A percentile compares a stretch with the other conserved stretches of the same genome.
phyloP scores from a whole-genome alignment of 2,113 vertebrate genomes.

The Cololabis saira region DNA sequence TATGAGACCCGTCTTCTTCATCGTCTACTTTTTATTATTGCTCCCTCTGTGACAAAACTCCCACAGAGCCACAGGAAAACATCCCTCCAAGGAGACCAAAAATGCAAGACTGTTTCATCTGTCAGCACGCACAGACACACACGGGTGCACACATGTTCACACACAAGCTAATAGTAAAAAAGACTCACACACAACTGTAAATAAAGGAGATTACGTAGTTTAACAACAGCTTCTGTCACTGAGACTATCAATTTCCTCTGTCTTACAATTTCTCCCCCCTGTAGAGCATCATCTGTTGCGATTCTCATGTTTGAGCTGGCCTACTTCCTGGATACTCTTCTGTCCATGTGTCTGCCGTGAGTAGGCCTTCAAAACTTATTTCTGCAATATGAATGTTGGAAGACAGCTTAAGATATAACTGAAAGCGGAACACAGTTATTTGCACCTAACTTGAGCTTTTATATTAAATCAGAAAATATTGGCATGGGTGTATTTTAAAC shows the following conservation, averaged over 20 bases:
- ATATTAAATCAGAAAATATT: too few relatives aligned
- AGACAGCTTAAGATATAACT: background rate
- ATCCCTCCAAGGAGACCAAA: slow-evolving; percentile 45
- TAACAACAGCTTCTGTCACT: slow-evolving; percentile 6
- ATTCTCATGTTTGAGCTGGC: slow-evolving; percentile 80
- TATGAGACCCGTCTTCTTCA: slow-evolving; percentile 1
- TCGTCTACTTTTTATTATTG: slow-evolving; percentile 41
- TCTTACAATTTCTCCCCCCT: slow-evolving; percentile 1
- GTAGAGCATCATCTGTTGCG: slow-evolving; percentile 72
- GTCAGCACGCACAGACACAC: slow-evolving; percentile 13
- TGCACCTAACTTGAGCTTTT: too few relatives aligned
- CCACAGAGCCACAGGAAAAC: slow-evolving; percentile 54
- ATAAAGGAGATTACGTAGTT: background rate
- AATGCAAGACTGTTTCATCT: slow-evolving; percentile 43
- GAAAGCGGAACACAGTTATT: background rate
- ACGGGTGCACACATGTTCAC: background rate
- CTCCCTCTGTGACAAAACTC: slow-evolving; percentile 52
- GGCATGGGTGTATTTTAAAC: too few relatives aligned
- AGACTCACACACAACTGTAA: background rate
- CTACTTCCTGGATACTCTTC: slow-evolving; percentile 76
- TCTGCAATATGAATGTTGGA: background rate
- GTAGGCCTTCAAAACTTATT: slow-evolving; percentile 47
- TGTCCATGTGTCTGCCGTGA: slow-evolving; percentile 78
- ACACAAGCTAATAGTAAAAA: background rate
- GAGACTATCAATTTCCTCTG: slow-evolving; percentile 3